phyloP scores from a whole-genome alignment of 1,140 invertebrate genomes.

The Hesperophylax magnus region DNA sequence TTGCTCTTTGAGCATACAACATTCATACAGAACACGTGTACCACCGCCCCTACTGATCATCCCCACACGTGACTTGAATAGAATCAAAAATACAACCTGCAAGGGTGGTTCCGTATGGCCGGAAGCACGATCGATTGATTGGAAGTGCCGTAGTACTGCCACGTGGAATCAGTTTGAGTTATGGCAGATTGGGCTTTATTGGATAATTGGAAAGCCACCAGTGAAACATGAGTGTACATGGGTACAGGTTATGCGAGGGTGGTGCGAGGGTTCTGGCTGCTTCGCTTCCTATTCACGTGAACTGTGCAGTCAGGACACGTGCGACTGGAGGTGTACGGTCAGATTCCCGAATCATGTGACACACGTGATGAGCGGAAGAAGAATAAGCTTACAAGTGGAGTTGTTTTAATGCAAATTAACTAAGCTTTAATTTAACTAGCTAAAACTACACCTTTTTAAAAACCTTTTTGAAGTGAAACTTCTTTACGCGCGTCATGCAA shows the following conservation, averaged over 20 bases:
- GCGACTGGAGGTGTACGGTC: background rate
- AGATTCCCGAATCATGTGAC: constrained; percentile 2
- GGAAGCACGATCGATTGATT: constrained; percentile 33
- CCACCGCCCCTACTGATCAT: constrained; percentile 4
- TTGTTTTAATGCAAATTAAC: too few relatives aligned
- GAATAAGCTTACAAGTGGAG: too few relatives aligned
- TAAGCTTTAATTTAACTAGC: too few relatives aligned
- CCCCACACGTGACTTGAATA: constrained; percentile 15
- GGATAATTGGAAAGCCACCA: constrained; percentile 20
- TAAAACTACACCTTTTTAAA: too few relatives aligned
- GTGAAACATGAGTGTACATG: background rate
- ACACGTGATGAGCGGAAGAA: too few relatives aligned
- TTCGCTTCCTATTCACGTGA: background rate
- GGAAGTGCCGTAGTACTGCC: background rate
- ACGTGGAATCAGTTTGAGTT: constrained; percentile 10
- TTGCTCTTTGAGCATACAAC: background rate
- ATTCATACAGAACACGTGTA: background rate
- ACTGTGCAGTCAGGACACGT: constrained; percentile 6
- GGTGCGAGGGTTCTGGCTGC: background rate
- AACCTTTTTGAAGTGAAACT: too few relatives aligned
- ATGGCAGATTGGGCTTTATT: constrained; percentile 27
- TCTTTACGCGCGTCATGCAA: too few relatives aligned
- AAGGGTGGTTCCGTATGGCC: background rate
- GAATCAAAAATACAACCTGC: background rate
- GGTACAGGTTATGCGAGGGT: background rate